Evolutionary conservation across 2,888 invertebrate species (phyloP).

Genomic region (Caradrina kadenii): DNA sequence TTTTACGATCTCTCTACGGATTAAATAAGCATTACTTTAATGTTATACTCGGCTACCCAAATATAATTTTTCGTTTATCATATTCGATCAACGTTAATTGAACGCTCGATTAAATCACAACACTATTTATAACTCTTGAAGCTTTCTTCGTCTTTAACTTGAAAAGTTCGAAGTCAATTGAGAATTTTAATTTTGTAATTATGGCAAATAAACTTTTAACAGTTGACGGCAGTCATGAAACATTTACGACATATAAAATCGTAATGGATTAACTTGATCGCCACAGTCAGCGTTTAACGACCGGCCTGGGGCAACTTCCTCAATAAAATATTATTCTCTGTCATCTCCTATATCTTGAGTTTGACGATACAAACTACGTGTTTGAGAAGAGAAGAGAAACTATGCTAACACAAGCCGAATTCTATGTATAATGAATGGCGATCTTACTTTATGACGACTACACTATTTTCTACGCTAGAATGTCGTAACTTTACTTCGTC

Average conservation of each 20-base stretch:
- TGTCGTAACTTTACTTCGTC: conserved; percentile 9
- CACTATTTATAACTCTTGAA: conserved; percentile 32
- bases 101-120: conserved; percentile 36
- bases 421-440: conserved; percentile 6
- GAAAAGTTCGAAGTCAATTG: conserved; percentile 59
- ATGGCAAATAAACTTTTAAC: conserved; percentile 78
- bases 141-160: conserved; percentile 44
- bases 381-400: conserved; percentile 23
- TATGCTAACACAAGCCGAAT: conserved; percentile 4
- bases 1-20: conserved; percentile 36
- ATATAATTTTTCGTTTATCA: conserved; percentile 46
- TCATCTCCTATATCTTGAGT: conserved; percentile 67
- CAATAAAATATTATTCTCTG: conserved; percentile 86
- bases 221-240: conserved; percentile 84
- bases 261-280: conserved; percentile 88
- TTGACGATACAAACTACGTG: conserved; percentile 62
- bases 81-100: conserved; percentile 45
- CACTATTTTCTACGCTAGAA: conserved; percentile 10
- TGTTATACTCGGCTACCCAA: conserved; percentile 31
- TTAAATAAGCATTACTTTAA: conserved; percentile 37
- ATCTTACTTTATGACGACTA: conserved; percentile 5
- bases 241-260: conserved; percentile 88
- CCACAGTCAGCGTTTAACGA: conserved; percentile 84
- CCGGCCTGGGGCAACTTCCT: conserved; percentile 85
- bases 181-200: conserved; percentile 74